Percentiles rank a stretch among this genome's conserved stretches.
Evolutionary conservation across 2,888 invertebrate species (phyloP).

Genomic region (Zaprionus lineosus): DNA sequence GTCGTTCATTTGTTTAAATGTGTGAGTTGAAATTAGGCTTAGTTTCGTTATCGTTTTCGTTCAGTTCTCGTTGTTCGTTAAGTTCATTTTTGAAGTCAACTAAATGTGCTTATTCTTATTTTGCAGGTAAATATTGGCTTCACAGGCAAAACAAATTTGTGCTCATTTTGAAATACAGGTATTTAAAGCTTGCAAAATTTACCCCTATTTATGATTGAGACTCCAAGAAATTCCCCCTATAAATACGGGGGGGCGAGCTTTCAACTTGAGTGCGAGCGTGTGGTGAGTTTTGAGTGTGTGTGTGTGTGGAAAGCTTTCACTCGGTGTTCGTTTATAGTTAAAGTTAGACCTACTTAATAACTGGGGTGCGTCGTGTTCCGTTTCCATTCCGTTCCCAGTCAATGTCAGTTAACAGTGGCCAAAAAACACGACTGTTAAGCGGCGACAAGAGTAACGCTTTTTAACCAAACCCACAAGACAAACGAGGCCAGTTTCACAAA

Average conservation of each 20-base stretch:
- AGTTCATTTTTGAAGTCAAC: not conserved
- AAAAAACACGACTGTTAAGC: constrained; percentile 42
- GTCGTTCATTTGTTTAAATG: constrained; percentile 27
- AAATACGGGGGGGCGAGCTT: constrained; percentile 26
- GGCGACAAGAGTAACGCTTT: constrained; percentile 45
- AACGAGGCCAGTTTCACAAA: constrained; percentile 78
- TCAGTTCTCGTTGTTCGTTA: not conserved
- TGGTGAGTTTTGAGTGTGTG: no score
- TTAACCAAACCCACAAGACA: constrained; percentile 60
- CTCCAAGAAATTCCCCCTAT: no score
- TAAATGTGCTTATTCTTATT: constrained; percentile 34
- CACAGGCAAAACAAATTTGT: not conserved
- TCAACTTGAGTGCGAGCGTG: constrained; percentile 1
- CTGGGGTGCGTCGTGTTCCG: constrained; percentile 23
- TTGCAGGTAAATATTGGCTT: constrained; percentile 70
- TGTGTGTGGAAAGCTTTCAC: no score
- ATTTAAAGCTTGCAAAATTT: constrained; percentile 37
- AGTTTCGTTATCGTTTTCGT: not conserved
- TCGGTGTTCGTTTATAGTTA: no score
- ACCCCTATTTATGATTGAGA: constrained; percentile 5
- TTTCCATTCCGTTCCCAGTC: constrained; percentile 25
- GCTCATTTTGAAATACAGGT: constrained; percentile 48
- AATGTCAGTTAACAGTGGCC: constrained; percentile 57
- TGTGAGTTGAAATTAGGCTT: constrained; percentile 19
- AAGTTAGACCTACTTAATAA: constrained; percentile 42